Base-by-base conservation (phyloP, 53 echinoderm and acorn worm genomes). In the Holothuria scabra region DNA sequence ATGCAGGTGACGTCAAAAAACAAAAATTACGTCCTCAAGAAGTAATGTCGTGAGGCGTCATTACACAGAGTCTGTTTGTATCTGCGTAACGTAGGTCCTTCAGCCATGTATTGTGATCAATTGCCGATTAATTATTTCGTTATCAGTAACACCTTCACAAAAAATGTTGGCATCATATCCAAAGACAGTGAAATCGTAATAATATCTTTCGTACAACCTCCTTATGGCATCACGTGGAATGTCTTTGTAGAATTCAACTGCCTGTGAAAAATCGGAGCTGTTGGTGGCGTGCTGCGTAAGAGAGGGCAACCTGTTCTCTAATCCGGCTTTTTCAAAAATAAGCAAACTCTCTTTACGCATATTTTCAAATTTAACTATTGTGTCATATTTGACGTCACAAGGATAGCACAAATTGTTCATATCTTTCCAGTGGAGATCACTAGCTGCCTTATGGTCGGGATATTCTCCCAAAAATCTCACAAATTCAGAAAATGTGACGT, bases 371-470 rank as follows among this genome's bases (percentile, higher is more conserved):
- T 79, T 79, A 28, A 79, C 59, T 12, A 79, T 58, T 56, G 55
- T n/a, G 35, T 79, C 79, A 79, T 79, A 79, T 7, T 31, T 59
- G 57, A 79, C 59, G 79, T 79, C 79, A 79, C 79, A 79, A 0
- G 79, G 79, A 21, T 79, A 79, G 25, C 79, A 79, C 16, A 79
- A 35, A 33, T 22, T 79, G 30, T 56, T 56, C 16, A 79, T 79
- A 12, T 79, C 79, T 19, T 2, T 79, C 79, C 79, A 79, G 34
- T 79, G 79, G 22, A 29, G 13, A 59, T 79, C 33, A 18, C 30
- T 56, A 1, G 79, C 46, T 12, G 58, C 57, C 18, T 9, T 32
- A 8, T 57, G 57, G 6, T 79, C 59, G 9, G 59, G 57, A 58
- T 32, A 58, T 46, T 79, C 79, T n/a, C 26, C 57, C n/a, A 79